Evolutionary conservation across 2,797 vertebrate genomes (phyloP).

Genomic region (Danio albolineatus): DNA sequence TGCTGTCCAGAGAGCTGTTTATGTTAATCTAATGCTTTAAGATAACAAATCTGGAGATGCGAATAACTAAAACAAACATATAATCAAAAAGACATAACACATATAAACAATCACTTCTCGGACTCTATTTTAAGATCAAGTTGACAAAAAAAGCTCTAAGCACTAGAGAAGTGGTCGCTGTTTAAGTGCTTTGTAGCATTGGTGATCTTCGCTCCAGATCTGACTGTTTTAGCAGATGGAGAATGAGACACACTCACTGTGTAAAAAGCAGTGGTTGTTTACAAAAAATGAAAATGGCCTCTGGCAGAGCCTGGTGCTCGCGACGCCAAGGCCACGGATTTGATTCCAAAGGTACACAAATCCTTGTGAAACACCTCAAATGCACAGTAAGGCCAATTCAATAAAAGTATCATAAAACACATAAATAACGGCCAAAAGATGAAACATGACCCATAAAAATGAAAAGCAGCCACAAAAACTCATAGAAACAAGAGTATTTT

Average conservation of each 20-base stretch:
- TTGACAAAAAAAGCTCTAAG: background rate
- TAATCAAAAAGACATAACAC: slow-evolving; percentile 16
- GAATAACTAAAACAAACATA: slow-evolving; percentile 19
- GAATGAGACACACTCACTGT: background rate
- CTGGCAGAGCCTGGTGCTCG: background rate
- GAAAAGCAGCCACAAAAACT: too few relatives aligned
- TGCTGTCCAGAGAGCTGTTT: slow-evolving; percentile 27
- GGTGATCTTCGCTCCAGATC: background rate
- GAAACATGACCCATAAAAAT: background rate
- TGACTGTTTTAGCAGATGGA: background rate
- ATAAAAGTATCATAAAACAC: background rate
- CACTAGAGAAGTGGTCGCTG: background rate
- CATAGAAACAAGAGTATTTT: too few relatives aligned
- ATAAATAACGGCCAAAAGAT: background rate
- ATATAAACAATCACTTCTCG: background rate
- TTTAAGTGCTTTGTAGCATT: background rate
- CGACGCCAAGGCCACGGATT: background rate
- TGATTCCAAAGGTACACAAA: background rate
- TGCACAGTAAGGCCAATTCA: background rate
- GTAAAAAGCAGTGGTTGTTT: background rate
- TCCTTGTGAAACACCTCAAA: background rate
- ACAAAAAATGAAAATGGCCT: background rate
- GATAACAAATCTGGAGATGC: slow-evolving; percentile 37
- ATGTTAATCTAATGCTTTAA: slow-evolving; percentile 17
- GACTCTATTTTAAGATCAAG: background rate